These are phyloP conservation scores for Melanitta fusca DNA, from an alignment of 2,797 vertebrate genomes.

Conservation along the genomic window DNA sequence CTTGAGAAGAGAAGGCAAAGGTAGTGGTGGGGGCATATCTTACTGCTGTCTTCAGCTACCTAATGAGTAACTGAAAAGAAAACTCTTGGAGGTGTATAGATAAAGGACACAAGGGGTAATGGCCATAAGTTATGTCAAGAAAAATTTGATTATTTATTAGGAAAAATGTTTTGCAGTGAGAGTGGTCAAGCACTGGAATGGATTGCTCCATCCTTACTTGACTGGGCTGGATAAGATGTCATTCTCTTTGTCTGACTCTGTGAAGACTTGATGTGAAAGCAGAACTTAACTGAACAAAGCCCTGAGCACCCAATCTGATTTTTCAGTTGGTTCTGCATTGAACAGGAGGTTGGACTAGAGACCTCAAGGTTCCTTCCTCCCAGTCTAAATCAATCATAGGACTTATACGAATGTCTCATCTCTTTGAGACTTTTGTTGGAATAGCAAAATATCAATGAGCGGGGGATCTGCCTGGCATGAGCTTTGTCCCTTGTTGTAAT, in stretches of 20 bases:
- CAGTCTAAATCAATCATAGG: not conserved
- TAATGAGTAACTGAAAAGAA: not conserved
- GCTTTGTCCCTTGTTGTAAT: not conserved
- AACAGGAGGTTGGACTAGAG: not conserved
- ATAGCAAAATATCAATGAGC: not conserved
- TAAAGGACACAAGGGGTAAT: not conserved
- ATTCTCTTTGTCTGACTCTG: not conserved
- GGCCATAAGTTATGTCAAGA: not conserved
- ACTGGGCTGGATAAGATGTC: not conserved
- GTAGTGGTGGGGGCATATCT: not conserved
- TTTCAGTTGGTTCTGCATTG: not conserved
- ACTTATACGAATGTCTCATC: not conserved
- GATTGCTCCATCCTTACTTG: not conserved
- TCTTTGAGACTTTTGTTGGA: not conserved
- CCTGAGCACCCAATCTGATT: not conserved
- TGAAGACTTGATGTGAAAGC: not conserved
- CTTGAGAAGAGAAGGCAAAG: not conserved
- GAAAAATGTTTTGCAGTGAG: not conserved
- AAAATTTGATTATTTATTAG: not conserved
- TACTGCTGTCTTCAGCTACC: not conserved
- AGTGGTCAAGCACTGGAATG: not conserved
- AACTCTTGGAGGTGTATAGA: not conserved
- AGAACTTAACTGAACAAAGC: conserved; percentile 12
- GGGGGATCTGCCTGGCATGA: not conserved
- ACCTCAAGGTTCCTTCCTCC: not conserved